These are phyloP conservation scores for Anolis sagrei DNA, from an alignment of 2,113 vertebrate species.

Conservation along the genomic window DNA sequence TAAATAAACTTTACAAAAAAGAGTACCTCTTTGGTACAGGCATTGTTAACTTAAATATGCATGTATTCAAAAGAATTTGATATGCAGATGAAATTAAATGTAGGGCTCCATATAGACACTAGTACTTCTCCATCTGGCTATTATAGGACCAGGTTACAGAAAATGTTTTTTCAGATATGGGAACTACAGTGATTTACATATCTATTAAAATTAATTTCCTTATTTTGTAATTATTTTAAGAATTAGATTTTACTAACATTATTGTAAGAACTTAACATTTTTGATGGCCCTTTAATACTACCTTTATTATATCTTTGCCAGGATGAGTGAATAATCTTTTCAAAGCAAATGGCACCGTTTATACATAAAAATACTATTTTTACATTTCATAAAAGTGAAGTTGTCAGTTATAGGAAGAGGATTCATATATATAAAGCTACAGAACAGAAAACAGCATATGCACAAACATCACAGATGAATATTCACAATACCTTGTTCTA, in stretches of 20 bases:
- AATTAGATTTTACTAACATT: not conserved
- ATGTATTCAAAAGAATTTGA: too few species aligned
- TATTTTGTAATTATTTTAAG: not conserved
- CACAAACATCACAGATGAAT: not conserved
- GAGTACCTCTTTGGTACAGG: too few species aligned
- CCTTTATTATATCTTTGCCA: not conserved
- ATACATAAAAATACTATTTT: not conserved
- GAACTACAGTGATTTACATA: too few species aligned
- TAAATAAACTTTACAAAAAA: too few species aligned
- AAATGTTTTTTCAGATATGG: too few species aligned
- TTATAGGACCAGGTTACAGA: too few species aligned
- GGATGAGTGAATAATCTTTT: conserved; percentile 2
- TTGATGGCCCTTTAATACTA: not conserved
- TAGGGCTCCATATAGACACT: too few species aligned
- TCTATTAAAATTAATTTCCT: not conserved
- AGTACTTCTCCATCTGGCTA: too few species aligned
- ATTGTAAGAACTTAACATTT: not conserved
- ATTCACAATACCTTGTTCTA: not conserved
- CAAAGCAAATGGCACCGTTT: not conserved
- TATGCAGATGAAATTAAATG: too few species aligned
- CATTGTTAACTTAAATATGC: too few species aligned
- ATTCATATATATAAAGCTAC: conserved; percentile 3
- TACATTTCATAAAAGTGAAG: not conserved
- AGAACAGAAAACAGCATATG: not conserved
- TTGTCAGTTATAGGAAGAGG: not conserved